Base-by-base conservation (phyloP, 1,140 invertebrate species). In the Glomeris maerens region DNA sequence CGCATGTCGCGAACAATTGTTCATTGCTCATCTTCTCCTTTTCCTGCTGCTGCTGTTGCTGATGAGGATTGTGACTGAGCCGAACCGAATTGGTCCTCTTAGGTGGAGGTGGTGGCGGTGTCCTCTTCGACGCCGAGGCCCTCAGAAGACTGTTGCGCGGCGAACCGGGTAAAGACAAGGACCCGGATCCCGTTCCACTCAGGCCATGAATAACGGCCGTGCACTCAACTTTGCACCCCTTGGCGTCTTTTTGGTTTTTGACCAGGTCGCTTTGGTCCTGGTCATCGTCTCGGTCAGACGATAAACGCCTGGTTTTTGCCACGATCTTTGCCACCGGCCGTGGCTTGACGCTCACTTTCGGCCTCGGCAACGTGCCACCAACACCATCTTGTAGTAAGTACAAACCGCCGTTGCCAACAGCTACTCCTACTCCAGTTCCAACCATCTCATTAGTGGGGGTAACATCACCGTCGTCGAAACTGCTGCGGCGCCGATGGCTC, bases 381-480 rank as follows among this genome's bases (percentile, higher is more conserved):
- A n/a, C n/a, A 20, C 81, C 80, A 29, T 52, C 20, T 39, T 56
- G 31, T 54, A 67, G 56, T 58, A 53, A 29, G n/a, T n/a, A n/a
- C n/a, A n/a, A n/a, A n/a, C n/a, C n/a, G n/a, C n/a, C 31, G 0
- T 71, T 71, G 20, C 70, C 72, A 27, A 17, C 25, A 49, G 20
- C 31, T 3, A n/a, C 46, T 52, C 22, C 22, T 50, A 45, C 27
- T 26, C 25, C 36, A 50, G 20, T 52, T 45, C 28, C 52, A 56
- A 22, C 54, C 29, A 44, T 59, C 53, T 55, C 56, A 62, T 88
- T 88, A 47, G 85, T 89, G 1, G 84, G 84, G 22, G 84, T 88
- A 40, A 88, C 79, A 64, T 90, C 85, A 20, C 84, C 85, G 62
- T 90, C 85, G 62, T 90, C 86, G 62, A 85, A 89, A 45, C 83